Evolutionary conservation across 2,888 invertebrate genomes (phyloP).

Genomic region (Hartigia nigra): DNA sequence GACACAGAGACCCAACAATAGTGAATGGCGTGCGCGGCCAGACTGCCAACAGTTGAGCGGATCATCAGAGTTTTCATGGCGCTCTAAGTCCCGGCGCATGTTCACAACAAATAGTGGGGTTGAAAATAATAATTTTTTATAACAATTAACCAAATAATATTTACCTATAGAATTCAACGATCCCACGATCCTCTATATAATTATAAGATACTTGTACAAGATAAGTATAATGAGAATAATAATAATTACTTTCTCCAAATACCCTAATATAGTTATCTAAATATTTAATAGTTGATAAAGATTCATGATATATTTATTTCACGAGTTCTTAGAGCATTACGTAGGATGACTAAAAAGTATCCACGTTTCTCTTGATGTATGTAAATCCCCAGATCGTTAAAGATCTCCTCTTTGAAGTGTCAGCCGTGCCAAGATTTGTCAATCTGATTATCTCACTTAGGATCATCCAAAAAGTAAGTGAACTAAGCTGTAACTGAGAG

Average conservation of each 20-base stretch:
- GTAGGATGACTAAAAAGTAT: background rate
- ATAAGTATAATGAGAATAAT: background rate
- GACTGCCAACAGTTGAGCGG: slow-evolving; percentile 45
- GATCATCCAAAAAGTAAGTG: background rate
- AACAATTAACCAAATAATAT: background rate
- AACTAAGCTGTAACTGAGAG: background rate
- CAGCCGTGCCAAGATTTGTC: background rate
- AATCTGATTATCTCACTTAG: background rate
- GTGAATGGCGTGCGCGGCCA: slow-evolving; percentile 57
- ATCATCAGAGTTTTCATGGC: background rate
- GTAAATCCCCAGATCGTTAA: background rate
- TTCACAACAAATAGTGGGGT: background rate
- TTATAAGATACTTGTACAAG: background rate
- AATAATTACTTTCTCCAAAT: background rate
- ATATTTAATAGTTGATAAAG: background rate
- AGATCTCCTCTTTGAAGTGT: background rate
- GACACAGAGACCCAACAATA: slow-evolving; percentile 39
- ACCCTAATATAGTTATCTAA: background rate
- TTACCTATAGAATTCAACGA: background rate
- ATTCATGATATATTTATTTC: background rate
- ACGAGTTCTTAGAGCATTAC: background rate
- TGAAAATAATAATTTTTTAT: background rate
- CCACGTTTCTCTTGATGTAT: background rate
- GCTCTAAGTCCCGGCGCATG: background rate
- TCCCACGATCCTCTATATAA: background rate